Base-by-base conservation (phyloP, 2,888 invertebrate genomes). In the Tenthredo notha region DNA sequence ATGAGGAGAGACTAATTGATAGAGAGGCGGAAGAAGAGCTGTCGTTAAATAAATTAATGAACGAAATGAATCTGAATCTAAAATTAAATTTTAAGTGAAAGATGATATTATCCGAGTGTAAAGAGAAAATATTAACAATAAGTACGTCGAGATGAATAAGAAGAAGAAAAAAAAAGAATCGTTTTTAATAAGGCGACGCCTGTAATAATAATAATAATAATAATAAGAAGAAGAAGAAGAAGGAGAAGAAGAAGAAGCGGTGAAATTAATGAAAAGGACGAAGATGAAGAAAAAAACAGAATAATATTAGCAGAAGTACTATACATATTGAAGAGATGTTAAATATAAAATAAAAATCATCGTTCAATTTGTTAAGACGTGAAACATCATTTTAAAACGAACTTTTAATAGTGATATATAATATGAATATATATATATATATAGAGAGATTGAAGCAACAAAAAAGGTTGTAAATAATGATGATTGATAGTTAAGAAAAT, bases 371-470 rank as follows among this genome's bases (percentile, higher is more conserved):
- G 9, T 72, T 37, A n/a, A n/a, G 5, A 72, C n/a, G 37, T 5
- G n/a, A n/a, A 75, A 10, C 33, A 74, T 74, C 15, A 65, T 84
- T 84, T 78, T 80, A 84, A 47, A 84, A n/a, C 78, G 54, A 43
- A 78, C 78, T 54, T 84, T 61, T 75, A 47, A 75, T 25, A 75
- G 75, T 43, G 47, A 75, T 33, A 70, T 37, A 37, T 37, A 37
- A 37, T 37, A 37, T 37, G 7, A 37, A 37, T 37, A 37, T 37
- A 37, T 33, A 37, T 37, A 37, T 37, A 37, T 37, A 33, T 37
- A 37, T 7, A 6, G 21, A 40, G n/a, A 74, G n/a, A 40, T 25
- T 21, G 74, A 15, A 43, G 54, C 33, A 18, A n/a, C 33, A n/a
- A 77, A 77, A 77, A 77, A 33, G 18, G 2, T 50, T n/a, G 77